phyloP scores from a whole-genome alignment of 2,113 vertebrate species.

The Erythrocercus mccallii region DNA sequence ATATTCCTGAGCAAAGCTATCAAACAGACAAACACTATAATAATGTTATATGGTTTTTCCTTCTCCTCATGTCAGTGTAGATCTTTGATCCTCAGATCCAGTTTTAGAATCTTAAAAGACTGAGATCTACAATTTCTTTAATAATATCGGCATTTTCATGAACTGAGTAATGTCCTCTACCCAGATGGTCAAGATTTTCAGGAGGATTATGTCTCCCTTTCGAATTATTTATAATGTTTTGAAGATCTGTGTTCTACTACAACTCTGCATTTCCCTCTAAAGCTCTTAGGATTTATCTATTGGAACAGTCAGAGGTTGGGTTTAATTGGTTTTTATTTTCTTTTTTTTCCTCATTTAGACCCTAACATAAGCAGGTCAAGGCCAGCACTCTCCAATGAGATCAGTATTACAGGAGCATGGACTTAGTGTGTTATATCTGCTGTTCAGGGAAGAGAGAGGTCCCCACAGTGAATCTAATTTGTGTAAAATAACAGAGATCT shows the following conservation, averaged over 20 bases:
- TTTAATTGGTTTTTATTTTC: not conserved
- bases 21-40: not conserved
- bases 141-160: not conserved
- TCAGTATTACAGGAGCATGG: not conserved
- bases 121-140: not conserved
- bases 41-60: not conserved
- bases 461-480: not conserved
- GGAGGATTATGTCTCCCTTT: not conserved
- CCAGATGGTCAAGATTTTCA: not conserved
- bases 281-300: not conserved
- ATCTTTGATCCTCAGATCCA: not conserved
- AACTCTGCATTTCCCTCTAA: not conserved
- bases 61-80: not conserved
- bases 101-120: not conserved
- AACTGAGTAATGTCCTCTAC: not conserved
- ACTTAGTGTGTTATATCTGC: accelerated
- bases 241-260: not conserved
- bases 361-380: not conserved
- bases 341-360: not conserved
- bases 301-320: not conserved
- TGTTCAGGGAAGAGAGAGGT: not conserved
- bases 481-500: not conserved
- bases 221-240: not conserved
- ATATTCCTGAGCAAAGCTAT: constrained; percentile 14
- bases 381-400: not conserved